Conservation (phyloP, 1,140 invertebrate genomes). For the Laupala kohalensis region DNA sequence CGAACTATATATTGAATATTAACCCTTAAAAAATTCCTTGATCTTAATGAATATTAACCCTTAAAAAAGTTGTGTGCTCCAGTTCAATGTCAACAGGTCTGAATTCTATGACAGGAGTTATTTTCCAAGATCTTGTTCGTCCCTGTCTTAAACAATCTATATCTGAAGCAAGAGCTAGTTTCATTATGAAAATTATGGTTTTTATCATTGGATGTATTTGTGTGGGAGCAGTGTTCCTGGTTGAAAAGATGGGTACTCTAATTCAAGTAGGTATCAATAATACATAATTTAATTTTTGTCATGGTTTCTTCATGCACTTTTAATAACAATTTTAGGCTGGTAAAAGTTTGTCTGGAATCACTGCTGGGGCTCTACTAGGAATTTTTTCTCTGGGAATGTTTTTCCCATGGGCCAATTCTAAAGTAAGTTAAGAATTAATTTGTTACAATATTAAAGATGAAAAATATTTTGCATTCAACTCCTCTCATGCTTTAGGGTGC, state of each 20-base stretch:
- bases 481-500: no score
- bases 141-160: conserved; percentile 44
- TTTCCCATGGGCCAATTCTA: conserved; percentile 53
- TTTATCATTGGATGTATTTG: conserved; percentile 46
- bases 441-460: background rate
- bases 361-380: conserved; percentile 58
- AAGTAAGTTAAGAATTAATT: conserved; percentile 30
- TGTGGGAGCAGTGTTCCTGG: conserved; percentile 49
- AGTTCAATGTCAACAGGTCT: conserved; percentile 69
- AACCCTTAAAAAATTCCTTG: no score
- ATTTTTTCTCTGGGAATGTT: conserved; percentile 67
- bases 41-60: no score
- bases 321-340: conserved; percentile 30
- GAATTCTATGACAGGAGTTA: conserved; percentile 68
- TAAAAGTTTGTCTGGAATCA: conserved; percentile 51
- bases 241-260: conserved; percentile 52
- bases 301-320: background rate
- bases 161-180: conserved; percentile 44
- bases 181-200: conserved; percentile 53
- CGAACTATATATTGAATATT: no score
- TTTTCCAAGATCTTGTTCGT: conserved; percentile 65
- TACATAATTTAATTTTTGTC: background rate
- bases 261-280: conserved; percentile 34
- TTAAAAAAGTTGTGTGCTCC: conserved; percentile 19
- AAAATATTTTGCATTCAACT: conserved; percentile 1